Evolutionary conservation across 2,113 vertebrate genomes (phyloP), one percentile per base, ranked within the genome.

Genomic region (Vimba vimba): DNA sequence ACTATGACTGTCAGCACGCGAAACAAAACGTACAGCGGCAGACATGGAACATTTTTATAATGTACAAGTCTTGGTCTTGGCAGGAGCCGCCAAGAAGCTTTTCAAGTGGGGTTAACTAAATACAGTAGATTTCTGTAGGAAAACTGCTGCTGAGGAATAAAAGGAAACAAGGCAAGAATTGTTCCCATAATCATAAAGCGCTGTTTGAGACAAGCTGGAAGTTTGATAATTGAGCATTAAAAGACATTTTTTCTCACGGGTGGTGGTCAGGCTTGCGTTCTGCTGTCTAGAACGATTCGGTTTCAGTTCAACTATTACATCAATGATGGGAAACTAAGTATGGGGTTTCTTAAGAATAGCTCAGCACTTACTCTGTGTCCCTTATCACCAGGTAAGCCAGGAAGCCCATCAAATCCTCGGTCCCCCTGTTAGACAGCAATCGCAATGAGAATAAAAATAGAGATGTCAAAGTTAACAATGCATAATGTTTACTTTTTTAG

Each of bases 311-410:
- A 47, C 27, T 15, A 52, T 66, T 52, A 68, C n/a, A 30, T 55
- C 59, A 79, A 62, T 50, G 13, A 21, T 10, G 13, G 2, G 23
- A 43, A 80, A 25, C 39, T 19, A 45, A 8, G 33, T 62, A 43
- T n/a, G 13, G 1, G 23, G 43, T 62, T 62, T 62, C 12, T 69
- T 82, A 33, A 39, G 66, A 52, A 47, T 43, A 55, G 75, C 4
- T 25, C 10, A 57, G 30, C 25, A 91, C 96, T 97, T 93, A 99
- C 98, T 94, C 98, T 96, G 87, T 99, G 97, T 86, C 98, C 98
- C 90, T 99, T 99, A 87, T 99, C 97, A 91, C 98, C 98, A 69
- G 98, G 98, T 75, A 99, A 96, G 87, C 98, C 98, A 25, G 98
- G 98, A 87, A 99, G 97, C 66, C 98, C 98, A 89, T 99, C 98